Evolutionary conservation across 1,140 invertebrate species (phyloP), one percentile per base, ranked within the genome.

Genomic region (Drosophila santomea): DNA sequence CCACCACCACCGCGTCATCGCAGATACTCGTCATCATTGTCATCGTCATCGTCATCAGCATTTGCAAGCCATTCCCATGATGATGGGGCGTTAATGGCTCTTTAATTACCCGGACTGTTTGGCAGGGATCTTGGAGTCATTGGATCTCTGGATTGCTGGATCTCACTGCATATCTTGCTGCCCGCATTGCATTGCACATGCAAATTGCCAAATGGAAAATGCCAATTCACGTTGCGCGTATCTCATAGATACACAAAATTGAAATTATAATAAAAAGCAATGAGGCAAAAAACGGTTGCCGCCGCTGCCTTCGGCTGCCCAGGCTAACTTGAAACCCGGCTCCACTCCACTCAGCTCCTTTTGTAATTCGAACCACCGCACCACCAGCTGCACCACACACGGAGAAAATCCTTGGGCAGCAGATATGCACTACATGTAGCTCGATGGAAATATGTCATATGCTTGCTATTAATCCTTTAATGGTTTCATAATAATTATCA

Each of bases 221-320:
- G 82, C 74, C 82, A 86, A 86, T 86, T 86, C 82, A 78, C 66
- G 78, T 68, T 57, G 69, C 62, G 76, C 76, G 72, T 83, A 83
- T 84, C 76, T 84, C 76, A 73, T 66, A 86, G 78, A 81, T 78
- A 84, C 80, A 84, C 76, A 79, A 78, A 82, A 88, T 75, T 78
- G 69, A 88, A 88, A 78, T 86, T 75, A 86, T 78, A 82, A 80
- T 84, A 79, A 81, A 79, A 81, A 58, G 66, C 63, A 50, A 71
- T 69, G 35, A 68, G 59, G 38, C 2, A 63, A 68, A 62, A 67
- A 51, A 63, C 60, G 35, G 60, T 63, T 63, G 60, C 60, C 55
- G 55, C 45, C 54, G 67, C 36, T 52, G 66, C 51, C 63, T 66
- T 45, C 23, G 67, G 50, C 52, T 32, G 62, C 68, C 47, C 55